phyloP scores from a whole-genome alignment of 2,888 invertebrate species.

The Apeira syringaria region DNA sequence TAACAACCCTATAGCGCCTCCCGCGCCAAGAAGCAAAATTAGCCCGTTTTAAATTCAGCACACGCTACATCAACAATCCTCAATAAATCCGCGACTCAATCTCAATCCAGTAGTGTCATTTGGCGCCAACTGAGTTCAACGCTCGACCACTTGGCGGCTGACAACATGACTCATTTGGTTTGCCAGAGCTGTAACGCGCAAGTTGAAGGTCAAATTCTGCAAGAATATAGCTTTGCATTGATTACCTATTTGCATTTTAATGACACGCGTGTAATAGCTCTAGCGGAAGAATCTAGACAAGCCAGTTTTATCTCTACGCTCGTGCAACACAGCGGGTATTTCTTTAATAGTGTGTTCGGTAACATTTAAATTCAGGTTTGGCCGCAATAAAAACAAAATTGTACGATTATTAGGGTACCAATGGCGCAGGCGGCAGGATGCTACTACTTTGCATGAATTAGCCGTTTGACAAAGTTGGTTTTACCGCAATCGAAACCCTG shows the following conservation, averaged over 20 bases:
- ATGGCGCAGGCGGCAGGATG: conserved; percentile 14
- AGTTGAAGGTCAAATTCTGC: conserved; percentile 40
- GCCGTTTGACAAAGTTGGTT: conserved; percentile 13
- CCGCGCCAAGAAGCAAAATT: conserved; percentile 5
- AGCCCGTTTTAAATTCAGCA: conserved; percentile 12
- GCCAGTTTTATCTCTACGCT: conserved; percentile 12
- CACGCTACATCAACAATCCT: conserved; percentile 19
- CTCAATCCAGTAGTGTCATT: conserved; percentile 15
- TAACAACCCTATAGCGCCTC: conserved; percentile 6
- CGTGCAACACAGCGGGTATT: conserved; percentile 3
- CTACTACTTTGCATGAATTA: conserved; percentile 17
- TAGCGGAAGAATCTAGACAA: conserved; percentile 10
- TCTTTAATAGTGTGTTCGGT: not conserved
- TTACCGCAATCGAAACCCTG: conserved; percentile 6
- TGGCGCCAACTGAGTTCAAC: conserved; percentile 34
- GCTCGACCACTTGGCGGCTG: conserved; percentile 26
- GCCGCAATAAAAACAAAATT: conserved; percentile 13
- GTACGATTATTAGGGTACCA: not conserved
- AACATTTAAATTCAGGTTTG: conserved; percentile 9
- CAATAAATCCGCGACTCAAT: conserved; percentile 29
- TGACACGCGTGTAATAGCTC: conserved; percentile 21
- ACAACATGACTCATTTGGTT: conserved; percentile 42
- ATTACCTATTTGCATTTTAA: conserved; percentile 46
- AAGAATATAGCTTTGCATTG: conserved; percentile 42
- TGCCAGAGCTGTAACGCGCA: conserved; percentile 30